These are phyloP conservation scores for Cliona cf. orientalis DNA, from an alignment of 37 sponge, comb jelly and placozoan genomes.

Conservation along the genomic window DNA sequence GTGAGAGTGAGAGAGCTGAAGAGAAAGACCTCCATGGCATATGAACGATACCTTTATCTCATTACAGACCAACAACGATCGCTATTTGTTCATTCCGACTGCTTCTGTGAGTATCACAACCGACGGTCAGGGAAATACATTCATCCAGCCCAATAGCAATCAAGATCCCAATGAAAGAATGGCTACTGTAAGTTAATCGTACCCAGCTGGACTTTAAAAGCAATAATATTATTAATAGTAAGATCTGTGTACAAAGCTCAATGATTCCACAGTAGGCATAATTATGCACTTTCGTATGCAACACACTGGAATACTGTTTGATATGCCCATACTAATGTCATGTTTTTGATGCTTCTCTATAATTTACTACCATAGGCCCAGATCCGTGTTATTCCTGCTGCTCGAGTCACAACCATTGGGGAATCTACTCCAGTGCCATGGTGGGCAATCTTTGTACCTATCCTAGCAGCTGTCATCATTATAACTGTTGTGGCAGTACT, in stretches of 20 bases:
- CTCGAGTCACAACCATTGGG: neutral
- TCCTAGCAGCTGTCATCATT: conserved; percentile 37
- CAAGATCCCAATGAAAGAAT: neutral
- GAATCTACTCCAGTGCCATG: conserved; percentile 12
- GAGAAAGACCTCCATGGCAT: too few species aligned
- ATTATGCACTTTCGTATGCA: too few species aligned
- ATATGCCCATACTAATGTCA: too few species aligned
- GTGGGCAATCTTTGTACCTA: conserved; percentile 30
- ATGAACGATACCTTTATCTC: neutral
- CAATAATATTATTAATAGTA: too few species aligned
- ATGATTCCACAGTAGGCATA: too few species aligned
- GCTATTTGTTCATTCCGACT: conserved; percentile 21
- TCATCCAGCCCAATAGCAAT: neutral
- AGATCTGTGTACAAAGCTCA: too few species aligned
- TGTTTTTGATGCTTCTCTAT: too few species aligned
- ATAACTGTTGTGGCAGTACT: conserved; percentile 1
- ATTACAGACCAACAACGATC: conserved; percentile 8
- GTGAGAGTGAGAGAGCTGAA: too few species aligned
- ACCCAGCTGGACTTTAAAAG: too few species aligned
- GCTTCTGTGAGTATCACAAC: conserved; percentile 12
- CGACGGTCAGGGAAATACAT: neutral
- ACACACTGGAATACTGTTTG: too few species aligned
- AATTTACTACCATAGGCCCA: neutral
- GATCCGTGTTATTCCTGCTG: conserved; percentile 31
- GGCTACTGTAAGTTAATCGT: conserved; percentile 20